Conservation (phyloP, 2,888 invertebrate species). For the Leucoma salicis region DNA sequence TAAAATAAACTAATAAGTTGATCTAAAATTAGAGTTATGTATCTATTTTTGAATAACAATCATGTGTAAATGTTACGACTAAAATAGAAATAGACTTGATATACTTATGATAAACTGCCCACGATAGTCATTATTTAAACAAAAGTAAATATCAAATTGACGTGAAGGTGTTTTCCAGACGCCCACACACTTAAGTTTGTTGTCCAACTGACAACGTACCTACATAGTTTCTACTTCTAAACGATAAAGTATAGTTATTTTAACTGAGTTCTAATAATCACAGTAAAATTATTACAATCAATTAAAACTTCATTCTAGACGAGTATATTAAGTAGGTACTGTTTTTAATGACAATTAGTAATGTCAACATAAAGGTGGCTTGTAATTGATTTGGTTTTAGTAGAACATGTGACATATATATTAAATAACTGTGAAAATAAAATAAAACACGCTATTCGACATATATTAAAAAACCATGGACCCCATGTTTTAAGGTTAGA, state of each 20-base stretch:
- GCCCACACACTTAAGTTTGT: slow-evolving; percentile 7
- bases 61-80: slow-evolving; percentile 15
- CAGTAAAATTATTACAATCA: too few relatives aligned
- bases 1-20: too few relatives aligned
- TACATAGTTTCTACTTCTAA: slow-evolving; percentile 3
- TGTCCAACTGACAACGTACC: neutral
- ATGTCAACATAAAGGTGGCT: neutral
- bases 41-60: slow-evolving; percentile 12
- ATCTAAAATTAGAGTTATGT: too few relatives aligned
- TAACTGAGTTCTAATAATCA: too few relatives aligned
- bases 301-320: slow-evolving; percentile 11
- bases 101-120: slow-evolving; percentile 13
- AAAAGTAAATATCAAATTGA: slow-evolving; percentile 20
- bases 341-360: neutral
- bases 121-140: slow-evolving; percentile 17
- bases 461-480: too few relatives aligned
- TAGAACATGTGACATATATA: too few relatives aligned
- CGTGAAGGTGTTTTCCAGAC: slow-evolving; percentile 10
- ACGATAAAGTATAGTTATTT: slow-evolving; percentile 5
- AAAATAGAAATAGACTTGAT: slow-evolving; percentile 21
- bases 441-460: too few relatives aligned
- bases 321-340: too few relatives aligned
- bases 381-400: neutral
- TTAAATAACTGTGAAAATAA: too few relatives aligned
- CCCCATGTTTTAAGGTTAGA: too few relatives aligned